Evolutionary conservation across 2,888 invertebrate species (phyloP), one percentile per base, ranked within the genome.

Genomic region (Euspilapteryx auroguttella): DNA sequence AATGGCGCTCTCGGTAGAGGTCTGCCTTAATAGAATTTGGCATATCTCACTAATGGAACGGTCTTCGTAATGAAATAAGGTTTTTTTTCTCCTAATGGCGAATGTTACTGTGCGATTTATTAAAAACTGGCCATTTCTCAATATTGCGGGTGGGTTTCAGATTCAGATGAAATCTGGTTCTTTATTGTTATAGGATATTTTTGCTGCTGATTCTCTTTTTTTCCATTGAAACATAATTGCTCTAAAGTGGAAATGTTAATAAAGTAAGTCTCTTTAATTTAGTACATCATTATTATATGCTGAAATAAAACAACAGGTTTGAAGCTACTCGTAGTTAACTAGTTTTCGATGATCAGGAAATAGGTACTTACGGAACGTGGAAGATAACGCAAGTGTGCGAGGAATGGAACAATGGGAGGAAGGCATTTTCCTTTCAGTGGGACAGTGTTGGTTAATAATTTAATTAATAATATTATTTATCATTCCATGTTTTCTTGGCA

Each of bases 21-120:
- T n/a, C n/a, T n/a, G n/a, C 53, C 55, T 58, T 68, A 65, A 68
- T 66, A 64, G 65, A 66, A 66, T 66, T 61, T 53, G 53, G 50
- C 65, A 59, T 69, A 66, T 66, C 69, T 66, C 53, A 57, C 64
- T 68, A 71, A 71, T 69, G 69, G 69, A 64, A 59, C 49, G 53
- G 45, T 51, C 51, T 51, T 47, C 48, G 50, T 69, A 71, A 71
- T 68, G 68, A 69, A 71, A 69, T 68, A 64, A 69, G 61, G 58
- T 59, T 50, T 36, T 63, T 58, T 49, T 55, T 47, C 48, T 43
- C 50, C 54, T 61, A 61, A 57, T 56, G 55, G 53, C 44, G 49
- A 50, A 51, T 52, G 54, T 53, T 47, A 14, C 42, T 36, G 37
- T 40, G 45, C 55, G 64, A 64, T 68, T 66, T 59, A 59, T 63